These are phyloP conservation scores for Chrysomallon squamiferum DNA, from an alignment of 1,140 invertebrate genomes.

Conservation along the genomic window DNA sequence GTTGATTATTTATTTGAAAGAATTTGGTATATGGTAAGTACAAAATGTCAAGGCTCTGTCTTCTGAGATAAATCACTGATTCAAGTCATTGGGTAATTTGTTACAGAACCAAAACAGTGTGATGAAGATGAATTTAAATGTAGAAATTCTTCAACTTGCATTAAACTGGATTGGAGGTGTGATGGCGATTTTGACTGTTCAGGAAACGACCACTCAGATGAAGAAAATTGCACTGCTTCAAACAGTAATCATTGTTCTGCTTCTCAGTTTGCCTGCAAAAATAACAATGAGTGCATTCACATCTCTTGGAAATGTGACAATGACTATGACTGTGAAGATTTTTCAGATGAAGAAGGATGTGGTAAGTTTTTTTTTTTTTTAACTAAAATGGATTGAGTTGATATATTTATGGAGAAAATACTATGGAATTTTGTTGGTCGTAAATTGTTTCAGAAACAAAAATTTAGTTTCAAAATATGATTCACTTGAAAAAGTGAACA, in stretches of 20 bases:
- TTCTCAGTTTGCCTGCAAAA: constrained; percentile 19
- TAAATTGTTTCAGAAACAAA: neutral
- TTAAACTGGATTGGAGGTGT: constrained; percentile 91
- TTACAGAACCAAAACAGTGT: neutral
- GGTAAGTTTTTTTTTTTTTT: neutral
- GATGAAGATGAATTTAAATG: constrained; percentile 12
- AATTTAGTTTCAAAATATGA: neutral
- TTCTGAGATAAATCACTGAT: too few species aligned
- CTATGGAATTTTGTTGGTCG: neutral
- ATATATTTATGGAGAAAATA: neutral
- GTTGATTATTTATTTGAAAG: too few species aligned
- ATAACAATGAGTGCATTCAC: constrained; percentile 70
- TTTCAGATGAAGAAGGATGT: constrained; percentile 66
- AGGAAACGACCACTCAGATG: constrained; percentile 78
- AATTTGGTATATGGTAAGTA: too few species aligned
- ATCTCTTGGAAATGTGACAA: constrained; percentile 77
- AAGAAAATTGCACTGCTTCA: constrained; percentile 57
- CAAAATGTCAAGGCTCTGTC: too few species aligned
- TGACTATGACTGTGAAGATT: constrained; percentile 64
- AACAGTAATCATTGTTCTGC: neutral
- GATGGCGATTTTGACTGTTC: constrained; percentile 95
- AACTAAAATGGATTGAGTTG: too few species aligned
- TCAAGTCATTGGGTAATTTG: too few species aligned
- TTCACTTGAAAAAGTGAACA: too few species aligned
- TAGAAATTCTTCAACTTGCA: constrained; percentile 74